Conservation (phyloP, 2,113 vertebrate genomes). For the Lophura nycthemera region DNA sequence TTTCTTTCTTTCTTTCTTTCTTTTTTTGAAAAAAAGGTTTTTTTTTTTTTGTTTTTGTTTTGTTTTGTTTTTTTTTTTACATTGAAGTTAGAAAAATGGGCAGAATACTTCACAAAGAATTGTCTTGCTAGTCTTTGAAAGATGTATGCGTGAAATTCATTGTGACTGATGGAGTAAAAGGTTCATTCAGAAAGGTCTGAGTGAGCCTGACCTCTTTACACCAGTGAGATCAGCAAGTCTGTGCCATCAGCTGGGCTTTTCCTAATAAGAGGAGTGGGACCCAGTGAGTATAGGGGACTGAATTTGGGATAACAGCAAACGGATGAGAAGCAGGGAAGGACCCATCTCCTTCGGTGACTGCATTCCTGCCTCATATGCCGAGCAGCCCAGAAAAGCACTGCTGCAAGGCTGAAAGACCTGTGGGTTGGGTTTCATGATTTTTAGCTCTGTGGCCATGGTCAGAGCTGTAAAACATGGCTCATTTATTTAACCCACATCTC, state of each 20-base stretch:
- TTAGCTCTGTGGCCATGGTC: not conserved
- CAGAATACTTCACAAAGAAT: not conserved
- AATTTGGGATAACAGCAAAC: not conserved
- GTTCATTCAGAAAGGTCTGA: not conserved
- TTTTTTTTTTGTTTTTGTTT: too few relatives aligned
- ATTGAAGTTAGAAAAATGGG: not conserved
- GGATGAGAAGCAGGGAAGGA: not conserved
- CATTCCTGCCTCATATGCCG: not conserved
- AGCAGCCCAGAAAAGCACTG: not conserved
- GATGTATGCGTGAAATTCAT: fast-evolving
- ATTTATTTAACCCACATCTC: not conserved
- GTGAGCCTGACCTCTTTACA: not conserved
- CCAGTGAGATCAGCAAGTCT: not conserved
- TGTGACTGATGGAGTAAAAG: not conserved
- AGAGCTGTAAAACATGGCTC: not conserved
- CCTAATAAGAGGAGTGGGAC: not conserved
- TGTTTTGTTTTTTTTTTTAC: not conserved
- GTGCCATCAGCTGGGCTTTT: not conserved
- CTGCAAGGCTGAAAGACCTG: not conserved
- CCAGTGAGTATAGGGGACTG: not conserved
- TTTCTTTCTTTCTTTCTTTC: too few relatives aligned
- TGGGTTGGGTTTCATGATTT: not conserved
- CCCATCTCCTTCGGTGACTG: fast-evolving
- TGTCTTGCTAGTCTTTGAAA: not conserved
- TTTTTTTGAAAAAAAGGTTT: too few relatives aligned